Percentiles rank a stretch among this genome's conserved stretches.
These are phyloP conservation scores for Cephalopterus ornatus DNA, from an alignment of 2,113 vertebrate species.

Conservation along the genomic window DNA sequence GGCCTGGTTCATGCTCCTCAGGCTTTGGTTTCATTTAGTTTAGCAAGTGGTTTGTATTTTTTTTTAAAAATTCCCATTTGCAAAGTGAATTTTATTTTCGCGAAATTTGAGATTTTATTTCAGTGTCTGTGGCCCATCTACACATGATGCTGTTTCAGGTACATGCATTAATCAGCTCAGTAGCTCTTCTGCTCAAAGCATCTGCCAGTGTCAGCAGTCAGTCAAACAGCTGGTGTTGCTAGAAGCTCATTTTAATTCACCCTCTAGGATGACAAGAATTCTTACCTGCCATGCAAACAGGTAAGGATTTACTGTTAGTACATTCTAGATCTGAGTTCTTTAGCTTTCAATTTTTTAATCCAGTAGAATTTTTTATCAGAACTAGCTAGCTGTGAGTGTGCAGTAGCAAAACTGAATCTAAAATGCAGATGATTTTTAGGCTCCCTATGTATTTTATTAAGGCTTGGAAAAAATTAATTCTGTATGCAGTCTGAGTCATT, in stretches of 20 bases:
- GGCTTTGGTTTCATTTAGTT: background rate
- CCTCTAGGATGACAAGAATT: background rate
- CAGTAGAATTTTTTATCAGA: background rate
- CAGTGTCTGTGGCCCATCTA: background rate
- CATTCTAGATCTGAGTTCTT: background rate
- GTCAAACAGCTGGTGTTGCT: background rate
- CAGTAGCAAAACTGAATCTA: background rate
- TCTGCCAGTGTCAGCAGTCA: fast-evolving
- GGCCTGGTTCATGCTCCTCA: background rate
- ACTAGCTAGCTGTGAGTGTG: background rate
- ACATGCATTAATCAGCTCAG: background rate
- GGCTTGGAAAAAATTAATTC: background rate
- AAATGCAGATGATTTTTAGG: background rate
- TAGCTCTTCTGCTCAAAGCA: background rate
- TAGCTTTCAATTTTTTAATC: background rate
- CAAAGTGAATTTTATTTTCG: background rate
- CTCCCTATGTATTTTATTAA: background rate
- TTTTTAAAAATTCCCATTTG: background rate
- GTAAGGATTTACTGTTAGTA: background rate
- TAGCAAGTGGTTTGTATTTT: background rate
- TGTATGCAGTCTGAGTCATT: conserved; percentile 28
- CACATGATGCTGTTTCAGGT: background rate
- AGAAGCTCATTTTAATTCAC: background rate
- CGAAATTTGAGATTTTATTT: background rate
- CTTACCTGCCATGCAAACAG: background rate